phyloP scores from a whole-genome alignment of 2,797 vertebrate species.

The Echeneis naucrates region DNA sequence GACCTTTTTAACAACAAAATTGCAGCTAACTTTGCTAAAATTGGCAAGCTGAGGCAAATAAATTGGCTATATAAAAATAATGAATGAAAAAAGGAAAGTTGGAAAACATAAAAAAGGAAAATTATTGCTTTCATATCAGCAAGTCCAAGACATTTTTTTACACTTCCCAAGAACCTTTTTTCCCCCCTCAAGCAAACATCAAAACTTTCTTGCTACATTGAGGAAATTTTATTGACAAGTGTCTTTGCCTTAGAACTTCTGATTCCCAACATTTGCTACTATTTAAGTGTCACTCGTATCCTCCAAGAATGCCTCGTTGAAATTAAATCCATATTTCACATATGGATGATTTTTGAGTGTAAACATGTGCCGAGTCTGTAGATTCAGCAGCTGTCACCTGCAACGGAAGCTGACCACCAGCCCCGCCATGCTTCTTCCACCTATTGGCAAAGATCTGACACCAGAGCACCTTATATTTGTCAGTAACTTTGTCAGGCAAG shows the following conservation, averaged over 20 bases:
- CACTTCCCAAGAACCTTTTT: neutral
- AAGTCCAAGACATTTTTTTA: neutral
- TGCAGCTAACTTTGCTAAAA: neutral
- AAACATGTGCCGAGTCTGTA: neutral
- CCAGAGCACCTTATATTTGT: constrained; percentile 24
- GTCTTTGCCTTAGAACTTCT: neutral
- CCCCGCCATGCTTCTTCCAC: constrained; percentile 29
- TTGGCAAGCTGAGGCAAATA: neutral
- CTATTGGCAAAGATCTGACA: constrained; percentile 21
- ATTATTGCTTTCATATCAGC: constrained; percentile 15
- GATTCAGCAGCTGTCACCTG: constrained; percentile 38
- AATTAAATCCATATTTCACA: constrained; percentile 41
- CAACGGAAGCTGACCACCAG: constrained; percentile 20
- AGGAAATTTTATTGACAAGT: constrained; percentile 21
- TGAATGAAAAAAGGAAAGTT: neutral
- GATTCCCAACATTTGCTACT: constrained; percentile 8
- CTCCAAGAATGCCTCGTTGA: neutral
- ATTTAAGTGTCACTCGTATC: constrained; percentile 3
- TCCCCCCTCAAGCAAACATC: constrained; percentile 18
- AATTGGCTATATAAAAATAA: neutral
- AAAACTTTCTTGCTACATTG: neutral
- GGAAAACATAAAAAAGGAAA: neutral
- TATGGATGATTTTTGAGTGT: neutral
- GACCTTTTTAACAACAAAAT: neutral
- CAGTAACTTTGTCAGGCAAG: constrained; percentile 44